Conservation (phyloP, 2,888 invertebrate genomes). For the Caenorhabditis virilis region DNA sequence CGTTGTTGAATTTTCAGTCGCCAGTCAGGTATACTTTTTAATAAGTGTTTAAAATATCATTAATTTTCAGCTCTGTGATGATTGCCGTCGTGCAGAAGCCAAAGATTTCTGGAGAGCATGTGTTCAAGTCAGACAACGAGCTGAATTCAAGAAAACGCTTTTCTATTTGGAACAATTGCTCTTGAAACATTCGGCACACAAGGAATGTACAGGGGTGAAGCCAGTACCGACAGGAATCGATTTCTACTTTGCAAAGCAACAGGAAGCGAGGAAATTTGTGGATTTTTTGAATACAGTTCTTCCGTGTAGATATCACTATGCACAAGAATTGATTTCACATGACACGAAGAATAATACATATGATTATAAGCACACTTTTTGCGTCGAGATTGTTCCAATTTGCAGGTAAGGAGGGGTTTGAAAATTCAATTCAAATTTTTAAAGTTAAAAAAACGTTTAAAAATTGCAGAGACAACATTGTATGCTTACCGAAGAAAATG, state of each 20-base stretch:
- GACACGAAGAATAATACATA: conserved; percentile 94
- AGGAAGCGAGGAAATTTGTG: conserved; percentile 88
- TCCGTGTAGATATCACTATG: conserved; percentile 82
- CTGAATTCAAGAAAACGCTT: conserved; percentile 93
- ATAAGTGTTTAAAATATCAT: background rate
- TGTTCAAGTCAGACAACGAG: conserved; percentile 74
- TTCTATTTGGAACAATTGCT: conserved; percentile 96
- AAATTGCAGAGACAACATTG: conserved; percentile 54
- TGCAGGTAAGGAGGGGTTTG: too few relatives aligned
- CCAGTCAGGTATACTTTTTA: conserved; percentile 73
- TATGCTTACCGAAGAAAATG: conserved; percentile 63
- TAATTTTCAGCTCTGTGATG: conserved; percentile 83
- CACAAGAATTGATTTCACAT: conserved; percentile 77
- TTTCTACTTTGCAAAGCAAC: conserved; percentile 82
- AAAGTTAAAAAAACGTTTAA: background rate
- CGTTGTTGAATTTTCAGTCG: conserved; percentile 87
- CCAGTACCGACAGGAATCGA: conserved; percentile 76
- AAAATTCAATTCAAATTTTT: background rate
- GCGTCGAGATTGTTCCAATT: conserved; percentile 91
- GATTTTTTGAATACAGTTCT: conserved; percentile 87
- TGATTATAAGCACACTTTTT: conserved; percentile 89
- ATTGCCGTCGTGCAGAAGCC: conserved; percentile 93
- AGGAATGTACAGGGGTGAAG: conserved; percentile 60
- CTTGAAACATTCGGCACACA: conserved; percentile 80
- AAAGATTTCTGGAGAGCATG: conserved; percentile 94